Conservation (phyloP, 2,797 vertebrate species). For the Tympanoctomys barrerae region DNA sequence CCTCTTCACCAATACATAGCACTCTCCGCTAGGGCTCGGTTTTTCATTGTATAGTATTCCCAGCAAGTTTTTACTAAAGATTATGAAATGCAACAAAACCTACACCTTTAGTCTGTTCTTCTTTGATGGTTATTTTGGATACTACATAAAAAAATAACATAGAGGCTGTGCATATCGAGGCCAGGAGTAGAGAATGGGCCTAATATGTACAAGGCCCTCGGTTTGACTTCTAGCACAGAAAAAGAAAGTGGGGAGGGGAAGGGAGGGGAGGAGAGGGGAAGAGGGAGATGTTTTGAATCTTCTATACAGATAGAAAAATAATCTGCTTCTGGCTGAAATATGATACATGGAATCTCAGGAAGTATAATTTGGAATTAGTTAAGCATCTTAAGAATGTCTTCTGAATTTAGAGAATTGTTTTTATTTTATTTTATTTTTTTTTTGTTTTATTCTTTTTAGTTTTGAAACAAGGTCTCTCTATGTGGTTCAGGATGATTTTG, state of each 20-base stretch:
- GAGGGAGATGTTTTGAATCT: background rate
- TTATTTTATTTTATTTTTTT: background rate
- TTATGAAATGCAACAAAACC: conserved; percentile 52
- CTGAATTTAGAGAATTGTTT: background rate
- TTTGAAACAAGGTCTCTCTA: background rate
- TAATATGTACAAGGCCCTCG: background rate
- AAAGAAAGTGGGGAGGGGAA: background rate
- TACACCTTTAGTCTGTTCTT: background rate
- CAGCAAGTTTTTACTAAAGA: conserved; percentile 44
- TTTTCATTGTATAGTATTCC: conserved; percentile 36
- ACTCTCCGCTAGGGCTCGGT: background rate
- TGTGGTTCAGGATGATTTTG: background rate
- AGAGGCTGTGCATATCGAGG: background rate
- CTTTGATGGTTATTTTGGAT: background rate
- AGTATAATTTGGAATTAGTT: conserved; percentile 51
- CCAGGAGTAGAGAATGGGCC: background rate
- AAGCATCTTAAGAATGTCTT: conserved; percentile 31
- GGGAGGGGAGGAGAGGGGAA: background rate
- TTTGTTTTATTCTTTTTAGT: background rate
- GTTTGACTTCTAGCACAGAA: background rate
- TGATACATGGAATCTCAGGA: background rate
- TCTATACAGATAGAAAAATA: background rate
- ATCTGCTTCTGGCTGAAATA: conserved; percentile 5
- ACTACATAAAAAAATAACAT: conserved; percentile 8
- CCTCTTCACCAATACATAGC: background rate